A percentile compares a stretch with the other conserved stretches of the same genome.
These are phyloP conservation scores for Bursaphelenchus mucronatus DNA, from an alignment of 1,140 invertebrate genomes.

Conservation along the genomic window DNA sequence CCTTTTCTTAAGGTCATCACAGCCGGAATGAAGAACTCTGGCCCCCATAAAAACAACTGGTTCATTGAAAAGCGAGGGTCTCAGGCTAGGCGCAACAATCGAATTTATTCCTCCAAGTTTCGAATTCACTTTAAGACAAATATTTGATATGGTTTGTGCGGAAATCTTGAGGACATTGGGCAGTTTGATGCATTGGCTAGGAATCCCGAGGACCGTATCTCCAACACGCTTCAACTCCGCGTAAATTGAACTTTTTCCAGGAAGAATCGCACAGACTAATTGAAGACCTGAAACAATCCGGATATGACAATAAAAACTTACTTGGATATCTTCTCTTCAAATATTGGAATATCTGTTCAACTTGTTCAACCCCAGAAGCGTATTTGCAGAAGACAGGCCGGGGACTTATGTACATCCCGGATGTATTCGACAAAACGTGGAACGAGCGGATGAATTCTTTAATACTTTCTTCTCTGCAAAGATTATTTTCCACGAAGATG, in stretches of 20 bases:
- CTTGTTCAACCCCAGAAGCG: constrained; percentile 83
- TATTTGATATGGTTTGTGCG: constrained; percentile 68
- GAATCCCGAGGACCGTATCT: constrained; percentile 71
- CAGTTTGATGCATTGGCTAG: constrained; percentile 76
- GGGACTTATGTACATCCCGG: constrained; percentile 46
- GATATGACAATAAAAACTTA: background rate
- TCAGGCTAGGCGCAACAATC: constrained; percentile 22
- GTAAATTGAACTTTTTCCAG: constrained; percentile 41
- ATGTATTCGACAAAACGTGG: background rate
- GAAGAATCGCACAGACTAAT: constrained; percentile 40
- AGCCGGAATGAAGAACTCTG: constrained; percentile 65
- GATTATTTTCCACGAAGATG: too few species aligned
- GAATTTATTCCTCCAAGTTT: constrained; percentile 77
- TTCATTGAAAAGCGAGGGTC: constrained; percentile 31
- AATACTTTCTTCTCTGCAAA: too few species aligned
- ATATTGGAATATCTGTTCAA: background rate
- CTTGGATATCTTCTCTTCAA: background rate
- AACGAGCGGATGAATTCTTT: too few species aligned
- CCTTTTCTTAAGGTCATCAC: constrained; percentile 54
- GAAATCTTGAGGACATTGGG: constrained; percentile 63
- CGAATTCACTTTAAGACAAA: constrained; percentile 77
- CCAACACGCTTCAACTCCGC: constrained; percentile 71
- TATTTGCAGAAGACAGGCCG: constrained; percentile 70
- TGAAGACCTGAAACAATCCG: background rate
- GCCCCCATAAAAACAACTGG: constrained; percentile 74